These are phyloP conservation scores for Drosophila mojavensis DNA, from an alignment of 1,140 invertebrate genomes.

Conservation along the genomic window DNA sequence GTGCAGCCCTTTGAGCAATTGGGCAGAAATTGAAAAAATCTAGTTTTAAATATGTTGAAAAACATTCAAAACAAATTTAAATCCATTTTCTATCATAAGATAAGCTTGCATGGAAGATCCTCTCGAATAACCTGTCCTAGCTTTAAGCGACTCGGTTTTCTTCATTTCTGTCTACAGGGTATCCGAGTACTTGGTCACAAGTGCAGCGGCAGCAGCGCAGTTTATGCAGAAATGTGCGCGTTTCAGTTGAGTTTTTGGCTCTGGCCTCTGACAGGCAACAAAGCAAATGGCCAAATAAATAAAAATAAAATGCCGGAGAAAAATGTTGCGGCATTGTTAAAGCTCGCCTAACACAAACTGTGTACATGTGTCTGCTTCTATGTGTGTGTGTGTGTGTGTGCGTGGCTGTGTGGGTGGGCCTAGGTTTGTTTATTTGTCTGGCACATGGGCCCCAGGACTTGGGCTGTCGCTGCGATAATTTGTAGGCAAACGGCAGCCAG, in stretches of 20 bases:
- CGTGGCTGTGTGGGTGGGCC: too few relatives aligned
- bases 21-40: too few relatives aligned
- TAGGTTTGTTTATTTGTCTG: conserved; percentile 62
- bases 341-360: conserved; percentile 12
- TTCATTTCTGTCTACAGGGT: not conserved
- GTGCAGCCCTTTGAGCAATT: not conserved
- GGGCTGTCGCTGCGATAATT: conserved; percentile 59
- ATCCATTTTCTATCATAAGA: too few relatives aligned
- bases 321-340: conserved; percentile 55
- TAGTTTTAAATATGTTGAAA: too few relatives aligned
- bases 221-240: conserved; percentile 73
- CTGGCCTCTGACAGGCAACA: conserved; percentile 29
- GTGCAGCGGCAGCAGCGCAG: conserved; percentile 67
- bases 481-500: conserved; percentile 59
- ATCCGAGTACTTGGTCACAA: conserved; percentile 27
- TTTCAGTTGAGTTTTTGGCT: conserved; percentile 48
- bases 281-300: conserved; percentile 52
- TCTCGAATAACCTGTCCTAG: not conserved
- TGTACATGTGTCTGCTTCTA: conserved; percentile 22
- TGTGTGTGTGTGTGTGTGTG: conserved; percentile 21
- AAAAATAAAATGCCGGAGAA: conserved; percentile 53
- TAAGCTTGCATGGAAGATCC: too few relatives aligned
- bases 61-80: too few relatives aligned
- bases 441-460: conserved; percentile 32
- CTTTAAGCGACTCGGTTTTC: not conserved